Evolutionary conservation across 1,140 invertebrate genomes (phyloP), one percentile per base, ranked within the genome.

Genomic region (Hypsibius dujardini): DNA sequence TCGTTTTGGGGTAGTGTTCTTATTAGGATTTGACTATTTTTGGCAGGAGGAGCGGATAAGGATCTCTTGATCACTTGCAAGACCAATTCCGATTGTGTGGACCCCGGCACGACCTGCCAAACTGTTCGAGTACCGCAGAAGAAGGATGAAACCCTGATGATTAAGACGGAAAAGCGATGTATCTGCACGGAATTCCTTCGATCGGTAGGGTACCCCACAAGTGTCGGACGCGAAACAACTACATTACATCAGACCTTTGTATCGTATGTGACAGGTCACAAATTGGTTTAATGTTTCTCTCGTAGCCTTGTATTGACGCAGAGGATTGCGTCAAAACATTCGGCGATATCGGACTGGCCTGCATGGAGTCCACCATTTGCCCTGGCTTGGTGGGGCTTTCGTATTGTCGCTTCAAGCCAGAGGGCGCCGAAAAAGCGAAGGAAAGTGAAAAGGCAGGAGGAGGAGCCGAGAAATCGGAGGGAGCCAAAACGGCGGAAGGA

Each of bases 141-240:
- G 50, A n/a, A 56, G 7, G n/a, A 56, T n/a, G 50, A n/a, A n/a
- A 56, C n/a, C 7, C n/a, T 56, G 7, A n/a, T 7, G 7, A 56
- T 56, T 56, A n/a, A n/a, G n/a, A 12, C n/a, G n/a, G 7, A 56
- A 56, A 56, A 56, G 50, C 50, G 50, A 56, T 56, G 50, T 56
- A 56, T 56, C n/a, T 56, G 50, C 50, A 56, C 50, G 50, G 50
- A 56, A n/a, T n/a, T n/a, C 7, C 50, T 56, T 56, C 50, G 50
- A 56, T 7, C 50, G 7, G 50, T 56, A 56, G n/a, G 50, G 7
- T 56, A 12, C n/a, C 50, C 50, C 7, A 56, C n/a, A 56, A 12
- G 50, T n/a, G n/a, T 56, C 50, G 50, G n/a, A 12, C 50, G 50
- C 50, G 7, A 56, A 12, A 7, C 50, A n/a, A 7, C 50, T 56